Percentiles rank a stretch among this genome's conserved stretches.
Conservation (phyloP, 2,797 vertebrate genomes). For the Pangasius mekongensis region DNA sequence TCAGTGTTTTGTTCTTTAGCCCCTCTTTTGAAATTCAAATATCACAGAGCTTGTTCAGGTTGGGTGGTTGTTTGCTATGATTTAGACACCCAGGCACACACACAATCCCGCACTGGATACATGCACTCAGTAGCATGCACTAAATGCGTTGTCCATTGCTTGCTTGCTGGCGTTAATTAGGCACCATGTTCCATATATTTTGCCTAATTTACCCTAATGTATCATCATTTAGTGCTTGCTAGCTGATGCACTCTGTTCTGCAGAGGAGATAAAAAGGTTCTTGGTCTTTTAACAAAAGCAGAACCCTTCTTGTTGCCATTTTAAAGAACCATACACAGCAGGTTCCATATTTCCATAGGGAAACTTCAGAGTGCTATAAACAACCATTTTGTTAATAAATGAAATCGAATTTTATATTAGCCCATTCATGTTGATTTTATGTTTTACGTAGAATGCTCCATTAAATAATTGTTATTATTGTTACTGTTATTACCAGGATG, state of each 20-base stretch:
- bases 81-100: neutral
- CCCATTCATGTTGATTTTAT: neutral
- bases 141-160: neutral
- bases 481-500: neutral
- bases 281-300: neutral
- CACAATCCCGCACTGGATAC: neutral
- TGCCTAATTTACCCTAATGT: neutral
- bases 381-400: neutral
- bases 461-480: neutral
- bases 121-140: neutral
- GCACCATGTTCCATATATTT: neutral
- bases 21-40: neutral
- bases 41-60: slow-evolving; percentile 3
- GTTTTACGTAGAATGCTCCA: neutral
- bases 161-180: neutral
- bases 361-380: neutral
- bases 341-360: neutral
- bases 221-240: neutral
- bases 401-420: neutral
- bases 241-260: neutral
- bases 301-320: neutral
- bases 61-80: neutral
- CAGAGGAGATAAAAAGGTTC: neutral
- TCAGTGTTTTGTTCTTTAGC: neutral
- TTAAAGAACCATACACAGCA: neutral